phyloP scores from a whole-genome alignment of 2,113 vertebrate genomes.

The Grus americana region DNA sequence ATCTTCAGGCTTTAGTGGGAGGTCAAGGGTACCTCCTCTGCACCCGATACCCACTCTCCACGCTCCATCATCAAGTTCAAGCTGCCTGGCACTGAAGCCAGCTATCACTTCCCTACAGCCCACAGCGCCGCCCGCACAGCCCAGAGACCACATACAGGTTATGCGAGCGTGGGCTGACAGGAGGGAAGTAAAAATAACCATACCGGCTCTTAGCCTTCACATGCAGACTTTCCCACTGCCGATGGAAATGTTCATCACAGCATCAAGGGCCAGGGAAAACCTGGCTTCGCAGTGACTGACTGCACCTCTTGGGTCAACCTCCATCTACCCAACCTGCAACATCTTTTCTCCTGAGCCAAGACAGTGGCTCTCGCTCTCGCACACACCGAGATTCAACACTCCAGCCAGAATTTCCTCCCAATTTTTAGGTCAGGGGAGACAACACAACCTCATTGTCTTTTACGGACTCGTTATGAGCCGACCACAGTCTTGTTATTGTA shows the following conservation, averaged over 20 bases:
- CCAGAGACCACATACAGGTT: not conserved
- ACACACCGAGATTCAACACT: not conserved
- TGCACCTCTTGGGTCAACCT: not conserved
- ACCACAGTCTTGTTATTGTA: not conserved
- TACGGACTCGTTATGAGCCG: not conserved
- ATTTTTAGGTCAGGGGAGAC: not conserved
- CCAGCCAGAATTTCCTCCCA: not conserved
- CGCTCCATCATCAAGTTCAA: not conserved
- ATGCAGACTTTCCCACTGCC: not conserved
- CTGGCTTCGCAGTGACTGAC: not conserved
- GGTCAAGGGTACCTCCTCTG: constrained; percentile 4
- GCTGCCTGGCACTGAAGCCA: not conserved
- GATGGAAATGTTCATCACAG: not conserved
- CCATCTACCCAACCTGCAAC: not conserved
- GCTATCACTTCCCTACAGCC: not conserved
- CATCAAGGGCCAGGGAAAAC: not conserved
- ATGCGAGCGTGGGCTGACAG: not conserved
- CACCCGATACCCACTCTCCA: not conserved
- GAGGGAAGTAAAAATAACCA: constrained; percentile 1
- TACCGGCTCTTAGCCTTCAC: not conserved
- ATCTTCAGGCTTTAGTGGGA: not conserved
- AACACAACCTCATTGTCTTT: not conserved
- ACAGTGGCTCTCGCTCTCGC: not conserved
- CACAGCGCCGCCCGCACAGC: not conserved
- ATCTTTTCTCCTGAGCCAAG: not conserved